Percentiles rank a stretch among this genome's conserved stretches.
These are phyloP conservation scores for Apocrypta bakeri DNA, from an alignment of 1,140 invertebrate species.

Conservation along the genomic window DNA sequence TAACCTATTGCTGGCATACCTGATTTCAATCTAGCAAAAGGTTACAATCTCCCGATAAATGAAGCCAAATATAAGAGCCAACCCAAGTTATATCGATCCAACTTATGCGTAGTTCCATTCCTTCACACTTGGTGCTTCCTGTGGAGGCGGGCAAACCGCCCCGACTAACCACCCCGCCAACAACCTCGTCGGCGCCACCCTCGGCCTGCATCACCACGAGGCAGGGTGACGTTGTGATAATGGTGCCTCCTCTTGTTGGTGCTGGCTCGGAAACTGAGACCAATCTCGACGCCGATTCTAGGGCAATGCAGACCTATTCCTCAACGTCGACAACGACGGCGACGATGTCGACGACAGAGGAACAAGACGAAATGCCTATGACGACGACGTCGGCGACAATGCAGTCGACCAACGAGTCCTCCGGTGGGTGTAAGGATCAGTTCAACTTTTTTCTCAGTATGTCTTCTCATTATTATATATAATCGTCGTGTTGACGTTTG, in stretches of 20 bases:
- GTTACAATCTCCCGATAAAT: too few relatives aligned
- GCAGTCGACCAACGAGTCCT: constrained; percentile 55
- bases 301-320: neutral
- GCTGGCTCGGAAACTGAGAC: constrained; percentile 62
- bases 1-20: too few relatives aligned
- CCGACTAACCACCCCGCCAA: constrained; percentile 49
- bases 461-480: neutral
- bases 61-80: too few relatives aligned
- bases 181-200: constrained; percentile 22
- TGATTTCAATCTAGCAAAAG: too few relatives aligned
- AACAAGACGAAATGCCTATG: neutral
- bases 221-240: constrained; percentile 78
- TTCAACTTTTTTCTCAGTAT: neutral
- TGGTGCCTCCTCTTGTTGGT: constrained; percentile 74
- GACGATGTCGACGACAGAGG: neutral
- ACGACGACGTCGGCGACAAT: neutral
- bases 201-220: constrained; percentile 58
- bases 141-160: constrained; percentile 55
- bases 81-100: neutral
- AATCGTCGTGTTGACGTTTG: neutral
- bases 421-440: constrained; percentile 53
- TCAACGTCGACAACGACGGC: neutral
- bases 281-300: constrained; percentile 50
- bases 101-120: constrained; percentile 73
- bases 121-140: constrained; percentile 73